Percentiles rank a stretch among this genome's conserved stretches.
Evolutionary conservation across 1,140 invertebrate species (phyloP).

Genomic region (Samia ricini): DNA sequence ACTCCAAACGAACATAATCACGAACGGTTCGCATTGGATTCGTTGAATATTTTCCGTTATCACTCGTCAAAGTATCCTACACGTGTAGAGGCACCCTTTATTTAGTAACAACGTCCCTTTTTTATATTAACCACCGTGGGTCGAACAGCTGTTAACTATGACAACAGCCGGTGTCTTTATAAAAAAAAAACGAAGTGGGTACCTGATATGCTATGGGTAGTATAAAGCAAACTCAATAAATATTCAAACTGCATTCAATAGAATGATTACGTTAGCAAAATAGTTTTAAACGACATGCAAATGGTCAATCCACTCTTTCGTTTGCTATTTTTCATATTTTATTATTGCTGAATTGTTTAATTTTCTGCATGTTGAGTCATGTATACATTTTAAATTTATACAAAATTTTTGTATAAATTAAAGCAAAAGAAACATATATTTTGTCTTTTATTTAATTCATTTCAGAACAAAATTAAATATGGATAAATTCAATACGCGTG

Average conservation of each 20-base stretch:
- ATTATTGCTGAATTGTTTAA: no score
- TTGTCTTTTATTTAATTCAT: no score
- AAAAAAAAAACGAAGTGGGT: background rate
- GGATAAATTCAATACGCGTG: no score
- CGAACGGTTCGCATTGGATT: background rate
- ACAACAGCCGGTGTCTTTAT: background rate
- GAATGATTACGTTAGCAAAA: background rate
- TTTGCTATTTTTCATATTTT: no score
- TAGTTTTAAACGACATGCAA: background rate
- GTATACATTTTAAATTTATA: no score
- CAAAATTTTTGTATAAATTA: no score
- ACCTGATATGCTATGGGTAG: background rate
- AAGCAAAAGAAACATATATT: no score
- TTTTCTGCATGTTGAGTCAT: no score
- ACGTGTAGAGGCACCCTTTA: background rate
- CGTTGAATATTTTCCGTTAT: background rate
- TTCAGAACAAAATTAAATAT: no score
- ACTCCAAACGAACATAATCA: background rate
- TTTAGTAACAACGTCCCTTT: background rate
- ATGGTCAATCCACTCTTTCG: no score
- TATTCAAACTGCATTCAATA: background rate
- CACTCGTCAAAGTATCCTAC: background rate
- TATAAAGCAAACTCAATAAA: background rate
- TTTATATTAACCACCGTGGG: background rate
- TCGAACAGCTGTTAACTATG: background rate